Percentiles rank a stretch among this genome's conserved stretches.
Evolutionary conservation across 2,888 invertebrate genomes (phyloP).

Genomic region (Amaurobius ferox): DNA sequence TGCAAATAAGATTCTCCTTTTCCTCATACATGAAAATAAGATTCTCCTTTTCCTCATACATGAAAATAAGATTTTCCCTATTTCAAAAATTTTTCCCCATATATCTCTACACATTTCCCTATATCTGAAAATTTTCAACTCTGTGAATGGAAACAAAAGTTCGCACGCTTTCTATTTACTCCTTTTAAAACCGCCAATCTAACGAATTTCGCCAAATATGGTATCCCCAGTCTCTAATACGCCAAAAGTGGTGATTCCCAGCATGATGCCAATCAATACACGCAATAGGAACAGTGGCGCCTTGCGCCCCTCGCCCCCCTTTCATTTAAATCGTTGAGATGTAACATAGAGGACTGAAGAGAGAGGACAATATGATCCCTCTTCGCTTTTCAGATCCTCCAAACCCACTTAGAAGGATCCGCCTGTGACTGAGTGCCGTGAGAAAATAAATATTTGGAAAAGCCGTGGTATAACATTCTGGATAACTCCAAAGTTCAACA

Average conservation of each 20-base stretch:
- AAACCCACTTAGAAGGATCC: neutral
- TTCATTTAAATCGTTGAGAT: neutral
- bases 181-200: too few relatives aligned
- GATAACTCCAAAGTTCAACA: neutral
- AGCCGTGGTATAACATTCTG: neutral
- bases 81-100: too few relatives aligned
- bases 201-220: conserved; percentile 43
- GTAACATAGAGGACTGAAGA: neutral
- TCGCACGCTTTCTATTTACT: too few relatives aligned
- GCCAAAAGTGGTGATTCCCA: conserved; percentile 56
- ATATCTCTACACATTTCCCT: too few relatives aligned
- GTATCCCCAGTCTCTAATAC: neutral
- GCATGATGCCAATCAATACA: conserved; percentile 69
- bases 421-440: neutral
- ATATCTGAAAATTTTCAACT: too few relatives aligned
- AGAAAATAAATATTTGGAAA: neutral
- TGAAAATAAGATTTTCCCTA: too few relatives aligned
- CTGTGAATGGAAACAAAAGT: too few relatives aligned
- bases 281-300: conserved; percentile 69
- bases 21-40: too few relatives aligned
- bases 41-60: too few relatives aligned
- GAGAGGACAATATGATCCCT: neutral
- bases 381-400: neutral
- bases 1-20: too few relatives aligned
- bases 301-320: conserved; percentile 24